phyloP scores from a whole-genome alignment of 2,113 vertebrate genomes.

The Brachyhypopomus gauderio region DNA sequence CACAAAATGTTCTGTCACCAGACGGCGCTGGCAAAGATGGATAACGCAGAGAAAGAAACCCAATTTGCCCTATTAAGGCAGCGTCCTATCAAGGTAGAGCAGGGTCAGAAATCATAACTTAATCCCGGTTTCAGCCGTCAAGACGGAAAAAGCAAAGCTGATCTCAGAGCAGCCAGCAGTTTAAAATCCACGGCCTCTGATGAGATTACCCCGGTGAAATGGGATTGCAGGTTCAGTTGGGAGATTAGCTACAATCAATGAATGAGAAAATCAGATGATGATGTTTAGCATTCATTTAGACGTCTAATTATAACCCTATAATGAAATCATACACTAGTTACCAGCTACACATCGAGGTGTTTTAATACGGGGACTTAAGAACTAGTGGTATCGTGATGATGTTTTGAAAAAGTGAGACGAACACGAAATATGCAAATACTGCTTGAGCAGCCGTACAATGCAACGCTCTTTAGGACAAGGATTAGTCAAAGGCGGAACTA shows the following conservation, averaged over 20 bases:
- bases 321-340: neutral
- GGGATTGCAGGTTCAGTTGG: neutral
- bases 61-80: neutral
- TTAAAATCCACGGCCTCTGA: neutral
- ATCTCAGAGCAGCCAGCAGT: slow-evolving; percentile 5
- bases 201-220: slow-evolving; percentile 1
- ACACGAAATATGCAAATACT: neutral
- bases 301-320: neutral
- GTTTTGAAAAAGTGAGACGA: neutral
- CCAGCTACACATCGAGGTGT: neutral
- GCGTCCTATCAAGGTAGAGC: neutral
- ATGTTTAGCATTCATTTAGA: neutral
- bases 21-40: neutral
- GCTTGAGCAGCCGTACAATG: slow-evolving; percentile 17
- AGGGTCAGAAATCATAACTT: neutral
- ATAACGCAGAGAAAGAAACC: neutral
- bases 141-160: neutral
- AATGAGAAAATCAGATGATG: slow-evolving; percentile 5
- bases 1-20: neutral
- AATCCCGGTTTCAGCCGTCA: neutral
- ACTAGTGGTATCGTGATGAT: neutral
- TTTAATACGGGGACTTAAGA: neutral
- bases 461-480: neutral
- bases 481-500: slow-evolving; percentile 21
- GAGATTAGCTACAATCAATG: slow-evolving; percentile 9